Conservation (phyloP, 2,888 invertebrate genomes). For the Dolomedes plantarius region DNA sequence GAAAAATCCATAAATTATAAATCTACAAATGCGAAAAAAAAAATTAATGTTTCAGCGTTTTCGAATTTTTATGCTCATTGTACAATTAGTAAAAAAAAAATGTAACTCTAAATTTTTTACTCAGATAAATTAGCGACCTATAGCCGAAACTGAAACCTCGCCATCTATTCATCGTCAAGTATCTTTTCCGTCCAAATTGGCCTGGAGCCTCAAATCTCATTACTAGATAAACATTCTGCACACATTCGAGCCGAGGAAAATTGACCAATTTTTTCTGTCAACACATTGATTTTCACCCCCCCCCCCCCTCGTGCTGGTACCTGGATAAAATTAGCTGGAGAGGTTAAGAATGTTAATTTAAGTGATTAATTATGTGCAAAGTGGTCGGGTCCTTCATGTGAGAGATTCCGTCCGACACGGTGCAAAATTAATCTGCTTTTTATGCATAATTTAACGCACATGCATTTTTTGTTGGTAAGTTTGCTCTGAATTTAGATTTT, state of each 20-base stretch:
- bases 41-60: too few species aligned
- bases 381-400: not conserved
- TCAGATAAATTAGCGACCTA: too few species aligned
- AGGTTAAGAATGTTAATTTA: not conserved
- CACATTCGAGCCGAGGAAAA: not conserved
- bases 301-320: not conserved
- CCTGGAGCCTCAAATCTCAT: not conserved
- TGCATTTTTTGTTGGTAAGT: not conserved
- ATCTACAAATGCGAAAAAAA: too few species aligned
- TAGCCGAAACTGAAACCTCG: too few species aligned
- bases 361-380: not conserved
- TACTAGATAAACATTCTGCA: not conserved
- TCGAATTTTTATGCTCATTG: too few species aligned
- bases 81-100: too few species aligned
- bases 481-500: not conserved
- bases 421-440: not conserved
- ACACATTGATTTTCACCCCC: not conserved
- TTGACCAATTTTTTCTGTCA: not conserved
- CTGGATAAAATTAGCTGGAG: not conserved
- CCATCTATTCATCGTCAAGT: too few species aligned
- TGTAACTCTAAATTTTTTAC: too few species aligned
- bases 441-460: not conserved
- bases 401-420: not conserved
- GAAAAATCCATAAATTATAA: too few species aligned
- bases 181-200: too few species aligned